A percentile compares a stretch with the other conserved stretches of the same genome.
phyloP scores from a whole-genome alignment of 1,140 invertebrate species.

The Drosophila suzukii region DNA sequence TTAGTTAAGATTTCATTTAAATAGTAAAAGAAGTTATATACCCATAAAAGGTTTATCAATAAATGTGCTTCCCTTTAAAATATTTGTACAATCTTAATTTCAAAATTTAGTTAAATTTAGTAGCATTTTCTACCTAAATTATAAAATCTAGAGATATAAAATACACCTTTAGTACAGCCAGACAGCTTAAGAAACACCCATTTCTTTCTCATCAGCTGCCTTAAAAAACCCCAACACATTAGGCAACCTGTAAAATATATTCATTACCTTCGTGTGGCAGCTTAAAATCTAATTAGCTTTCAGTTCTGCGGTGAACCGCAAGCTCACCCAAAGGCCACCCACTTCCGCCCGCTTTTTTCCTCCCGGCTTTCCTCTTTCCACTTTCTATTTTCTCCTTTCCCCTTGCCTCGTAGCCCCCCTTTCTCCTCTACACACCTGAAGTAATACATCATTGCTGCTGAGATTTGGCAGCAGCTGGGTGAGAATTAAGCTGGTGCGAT shows the following conservation, averaged over 20 bases:
- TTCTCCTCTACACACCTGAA: slow-evolving; percentile 2
- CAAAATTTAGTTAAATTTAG: no score
- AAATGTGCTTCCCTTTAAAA: no score
- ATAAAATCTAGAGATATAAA: neutral
- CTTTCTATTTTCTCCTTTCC: neutral
- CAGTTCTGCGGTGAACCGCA: slow-evolving; percentile 56
- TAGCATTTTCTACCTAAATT: no score
- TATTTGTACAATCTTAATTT: no score
- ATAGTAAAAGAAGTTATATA: no score
- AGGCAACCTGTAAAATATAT: slow-evolving; percentile 51
- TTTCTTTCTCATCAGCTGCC: slow-evolving; percentile 12
- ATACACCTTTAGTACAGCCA: neutral
- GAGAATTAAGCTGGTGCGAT: slow-evolving; percentile 23
- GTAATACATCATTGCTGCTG: slow-evolving; percentile 72
- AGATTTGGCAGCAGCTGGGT: slow-evolving; percentile 63
- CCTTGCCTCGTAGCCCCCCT: neutral
- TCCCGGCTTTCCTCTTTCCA: neutral
- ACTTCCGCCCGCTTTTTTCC: slow-evolving; percentile 31
- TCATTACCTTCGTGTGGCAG: slow-evolving; percentile 60
- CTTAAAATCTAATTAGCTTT: slow-evolving; percentile 75
- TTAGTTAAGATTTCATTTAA: no score
- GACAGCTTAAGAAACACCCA: slow-evolving; percentile 27
- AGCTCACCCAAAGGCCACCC: slow-evolving; percentile 34
- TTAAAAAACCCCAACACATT: slow-evolving; percentile 10
- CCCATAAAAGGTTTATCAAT: no score